Percentiles rank a stretch among this genome's conserved stretches.
Conservation (phyloP, 2,113 vertebrate species). For the Oryzias woworae region DNA sequence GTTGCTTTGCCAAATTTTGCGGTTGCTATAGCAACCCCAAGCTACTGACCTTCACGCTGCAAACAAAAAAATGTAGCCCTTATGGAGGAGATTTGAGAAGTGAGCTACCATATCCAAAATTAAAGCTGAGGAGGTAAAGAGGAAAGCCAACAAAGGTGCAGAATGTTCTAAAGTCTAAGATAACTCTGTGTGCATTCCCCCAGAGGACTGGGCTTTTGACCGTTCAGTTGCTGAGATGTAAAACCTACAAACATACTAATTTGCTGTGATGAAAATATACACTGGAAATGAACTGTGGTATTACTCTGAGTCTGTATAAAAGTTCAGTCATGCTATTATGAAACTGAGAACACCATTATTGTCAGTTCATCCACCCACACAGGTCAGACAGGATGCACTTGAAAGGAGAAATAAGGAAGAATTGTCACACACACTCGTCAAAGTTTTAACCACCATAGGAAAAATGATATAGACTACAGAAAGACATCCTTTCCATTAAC, state of each 20-base stretch:
- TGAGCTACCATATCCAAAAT: too few species aligned
- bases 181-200: too few species aligned
- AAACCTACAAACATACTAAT: constrained; percentile 6
- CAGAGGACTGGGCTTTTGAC: too few species aligned
- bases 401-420: constrained; percentile 26
- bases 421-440: constrained; percentile 34
- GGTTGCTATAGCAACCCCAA: too few species aligned
- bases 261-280: constrained; percentile 23
- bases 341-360: constrained; percentile 23
- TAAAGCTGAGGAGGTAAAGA: too few species aligned
- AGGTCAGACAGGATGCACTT: constrained; percentile 42
- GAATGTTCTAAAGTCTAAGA: too few species aligned
- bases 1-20: too few species aligned
- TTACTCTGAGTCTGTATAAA: constrained; percentile 14
- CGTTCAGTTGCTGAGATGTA: constrained; percentile 20
- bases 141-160: too few species aligned
- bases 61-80: too few species aligned
- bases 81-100: too few species aligned
- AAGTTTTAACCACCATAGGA: constrained; percentile 39
- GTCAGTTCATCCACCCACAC: constrained; percentile 28
- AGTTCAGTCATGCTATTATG: constrained; percentile 24
- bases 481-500: constrained; percentile 50
- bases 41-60: too few species aligned
- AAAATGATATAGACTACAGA: constrained; percentile 46
- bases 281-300: constrained; percentile 16